Evolutionary conservation across 2,113 vertebrate species (phyloP), one percentile per base, ranked within the genome.

Genomic region (Herpetotheres cachinnans): DNA sequence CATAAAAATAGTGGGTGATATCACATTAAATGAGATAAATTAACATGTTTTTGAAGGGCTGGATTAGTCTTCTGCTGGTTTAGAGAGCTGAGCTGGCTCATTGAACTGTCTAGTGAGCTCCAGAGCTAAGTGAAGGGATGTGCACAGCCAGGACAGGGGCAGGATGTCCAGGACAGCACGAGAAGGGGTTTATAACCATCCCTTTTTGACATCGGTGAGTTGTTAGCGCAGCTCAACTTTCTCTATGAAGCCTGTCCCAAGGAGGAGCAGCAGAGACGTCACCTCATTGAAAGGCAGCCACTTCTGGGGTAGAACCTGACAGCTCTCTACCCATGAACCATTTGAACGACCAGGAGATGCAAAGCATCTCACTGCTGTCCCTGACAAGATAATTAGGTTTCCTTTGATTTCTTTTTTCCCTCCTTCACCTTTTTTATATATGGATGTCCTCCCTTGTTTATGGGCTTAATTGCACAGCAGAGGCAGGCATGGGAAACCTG

Each of bases 381-480:
- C 82, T 90, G 93, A 87, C 72, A 89, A 89, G 82, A 77, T 90
- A 86, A 87, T 92, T 90, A 89, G 82, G n/a, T 72, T 90, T 87
- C 63, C 58, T 95, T 95, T 90, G 21, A 80, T 72, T 89, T 93
- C 25, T 70, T 65, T 38, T 61, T 77, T 9, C 11, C 38, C 40
- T 34, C 58, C 25, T 83, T 76, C 5, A 8, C 44, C 40, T 47
- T 76, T 77, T 89, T 93, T 65, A 49, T 54, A 11, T 77, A 42
- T 30, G 63, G 49, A 80, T 69, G 30, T 63, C 81, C 69, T 90
- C 32, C 63, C 25, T 86, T 83, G 54, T 87, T 93, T 63, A 59
- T 78, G 47, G 56, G 42, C 66, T 70, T 93, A 92, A 94, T 82
- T 92, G 86, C 66, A 59, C 54, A n/a, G 30, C 42, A n/a, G 50